Evolutionary conservation across 1,140 invertebrate genomes (phyloP).

Genomic region (Uloborus diversus): DNA sequence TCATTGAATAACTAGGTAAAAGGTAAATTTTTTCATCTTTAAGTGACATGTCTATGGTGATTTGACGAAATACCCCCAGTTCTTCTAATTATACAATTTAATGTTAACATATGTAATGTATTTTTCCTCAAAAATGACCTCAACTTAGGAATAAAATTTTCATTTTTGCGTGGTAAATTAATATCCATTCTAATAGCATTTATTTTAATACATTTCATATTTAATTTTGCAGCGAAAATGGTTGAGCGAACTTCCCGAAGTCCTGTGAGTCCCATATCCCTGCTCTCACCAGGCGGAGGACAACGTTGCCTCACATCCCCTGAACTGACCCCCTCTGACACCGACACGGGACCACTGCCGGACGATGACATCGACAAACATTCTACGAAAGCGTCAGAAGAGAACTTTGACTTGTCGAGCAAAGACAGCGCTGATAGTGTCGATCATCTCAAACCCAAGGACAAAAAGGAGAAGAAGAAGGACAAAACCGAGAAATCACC

Average conservation of each 20-base stretch:
- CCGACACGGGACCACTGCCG: constrained; percentile 27
- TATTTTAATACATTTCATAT: too few relatives aligned
- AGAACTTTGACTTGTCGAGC: constrained; percentile 46
- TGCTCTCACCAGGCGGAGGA: constrained; percentile 14
- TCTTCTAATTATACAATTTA: too few relatives aligned
- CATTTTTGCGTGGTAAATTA: too few relatives aligned
- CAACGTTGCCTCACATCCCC: constrained; percentile 29
- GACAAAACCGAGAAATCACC: constrained; percentile 40
- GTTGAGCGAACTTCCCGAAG: constrained; percentile 38
- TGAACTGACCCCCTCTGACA: constrained; percentile 35
- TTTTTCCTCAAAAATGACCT: too few relatives aligned
- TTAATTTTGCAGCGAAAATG: constrained; percentile 30
- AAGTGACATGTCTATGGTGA: too few relatives aligned
- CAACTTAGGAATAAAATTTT: too few relatives aligned
- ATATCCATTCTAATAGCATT: too few relatives aligned
- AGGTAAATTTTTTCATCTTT: too few relatives aligned
- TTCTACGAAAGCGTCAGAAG: constrained; percentile 11
- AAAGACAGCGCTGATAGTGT: constrained; percentile 34
- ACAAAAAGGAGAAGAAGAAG: constrained; percentile 12
- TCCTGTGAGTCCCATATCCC: constrained; percentile 12
- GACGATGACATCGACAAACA: constrained; percentile 40
- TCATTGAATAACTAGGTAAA: too few relatives aligned
- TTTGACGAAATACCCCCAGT: too few relatives aligned
- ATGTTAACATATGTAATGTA: too few relatives aligned
- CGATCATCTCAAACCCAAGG: not conserved